phyloP scores from a whole-genome alignment of 2,113 vertebrate genomes.

The Coracopsis vasa region DNA sequence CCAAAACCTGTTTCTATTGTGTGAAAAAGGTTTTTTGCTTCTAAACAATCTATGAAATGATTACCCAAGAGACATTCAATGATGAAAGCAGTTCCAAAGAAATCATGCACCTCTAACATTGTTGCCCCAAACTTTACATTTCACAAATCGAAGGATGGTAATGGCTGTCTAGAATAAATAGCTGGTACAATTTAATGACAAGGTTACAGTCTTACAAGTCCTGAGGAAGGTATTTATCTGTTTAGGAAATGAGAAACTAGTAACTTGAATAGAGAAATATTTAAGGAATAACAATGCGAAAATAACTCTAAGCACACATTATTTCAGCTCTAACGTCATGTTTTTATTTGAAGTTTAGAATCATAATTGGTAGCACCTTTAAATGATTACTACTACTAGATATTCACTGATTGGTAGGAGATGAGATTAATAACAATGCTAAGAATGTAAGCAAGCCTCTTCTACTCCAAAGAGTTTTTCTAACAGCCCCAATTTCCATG shows the following conservation, averaged over 20 bases:
- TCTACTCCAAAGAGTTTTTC: neutral
- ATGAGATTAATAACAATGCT: neutral
- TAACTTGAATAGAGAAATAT: neutral
- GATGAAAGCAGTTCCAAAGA: neutral
- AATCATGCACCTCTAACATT: neutral
- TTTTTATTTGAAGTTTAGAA: neutral
- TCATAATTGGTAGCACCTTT: neutral
- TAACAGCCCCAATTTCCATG: neutral
- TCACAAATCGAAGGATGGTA: neutral
- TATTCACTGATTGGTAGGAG: neutral
- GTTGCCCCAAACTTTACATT: neutral
- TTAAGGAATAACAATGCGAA: neutral
- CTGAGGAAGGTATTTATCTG: neutral
- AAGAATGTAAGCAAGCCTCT: neutral
- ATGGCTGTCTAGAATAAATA: neutral
- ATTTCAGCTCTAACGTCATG: neutral
- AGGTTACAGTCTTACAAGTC: neutral
- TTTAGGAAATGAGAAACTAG: neutral
- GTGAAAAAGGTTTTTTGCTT: neutral
- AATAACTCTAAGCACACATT: neutral
- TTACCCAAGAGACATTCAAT: neutral
- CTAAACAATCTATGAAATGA: neutral
- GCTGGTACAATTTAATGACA: neutral
- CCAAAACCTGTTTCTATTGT: neutral
- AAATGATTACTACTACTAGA: neutral